These are phyloP conservation scores for Drosophila putrida DNA, from an alignment of 2,888 invertebrate genomes.

Conservation along the genomic window DNA sequence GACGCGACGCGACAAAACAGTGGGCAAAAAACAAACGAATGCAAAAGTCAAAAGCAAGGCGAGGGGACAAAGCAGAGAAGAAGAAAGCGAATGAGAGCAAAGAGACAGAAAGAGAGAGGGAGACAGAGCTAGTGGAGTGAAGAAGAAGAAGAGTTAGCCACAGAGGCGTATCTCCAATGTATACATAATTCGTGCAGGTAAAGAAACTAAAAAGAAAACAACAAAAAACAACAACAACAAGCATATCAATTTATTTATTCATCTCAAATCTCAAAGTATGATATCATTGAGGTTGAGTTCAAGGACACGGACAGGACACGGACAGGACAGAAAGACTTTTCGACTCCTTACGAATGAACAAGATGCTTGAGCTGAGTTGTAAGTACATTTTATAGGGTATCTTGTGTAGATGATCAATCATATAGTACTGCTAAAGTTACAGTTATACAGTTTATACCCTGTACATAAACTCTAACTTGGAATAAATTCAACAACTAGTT, in stretches of 20 bases:
- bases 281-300: background rate
- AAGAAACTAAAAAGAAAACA: background rate
- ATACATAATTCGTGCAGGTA: constrained; percentile 17
- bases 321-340: background rate
- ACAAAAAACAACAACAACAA: background rate
- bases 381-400: background rate
- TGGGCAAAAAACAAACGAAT: constrained; percentile 64
- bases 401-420: background rate
- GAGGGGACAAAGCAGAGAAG: background rate
- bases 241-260: background rate
- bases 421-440: background rate
- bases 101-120: background rate
- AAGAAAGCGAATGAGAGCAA: no score
- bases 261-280: background rate
- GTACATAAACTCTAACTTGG: no score
- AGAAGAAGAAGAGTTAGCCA: background rate
- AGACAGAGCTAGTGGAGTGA: background rate
- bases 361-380: no score
- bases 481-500: no score
- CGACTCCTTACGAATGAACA: background rate
- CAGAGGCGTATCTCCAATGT: constrained; percentile 35
- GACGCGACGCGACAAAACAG: constrained; percentile 60
- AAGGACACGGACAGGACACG: constrained; percentile 8
- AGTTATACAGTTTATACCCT: no score
- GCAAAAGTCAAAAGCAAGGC: constrained; percentile 46